Evolutionary conservation across 1,140 invertebrate species (phyloP).

Genomic region (Sycophila sp.): DNA sequence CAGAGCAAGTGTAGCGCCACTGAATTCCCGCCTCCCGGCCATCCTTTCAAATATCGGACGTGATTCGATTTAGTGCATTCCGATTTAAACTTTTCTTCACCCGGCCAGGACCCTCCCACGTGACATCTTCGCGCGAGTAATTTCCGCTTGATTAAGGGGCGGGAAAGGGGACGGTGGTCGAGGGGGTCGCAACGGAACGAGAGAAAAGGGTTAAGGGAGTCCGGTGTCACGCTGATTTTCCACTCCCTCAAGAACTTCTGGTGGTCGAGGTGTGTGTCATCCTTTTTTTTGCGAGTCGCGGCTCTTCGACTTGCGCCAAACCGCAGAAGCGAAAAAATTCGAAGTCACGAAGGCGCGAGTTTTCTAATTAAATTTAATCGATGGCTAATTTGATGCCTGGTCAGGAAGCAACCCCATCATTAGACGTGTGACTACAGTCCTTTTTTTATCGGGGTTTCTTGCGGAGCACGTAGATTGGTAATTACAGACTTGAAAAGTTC

Average conservation of each 20-base stretch:
- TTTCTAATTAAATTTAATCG: constrained; percentile 58
- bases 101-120: constrained; percentile 33
- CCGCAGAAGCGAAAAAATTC: constrained; percentile 7
- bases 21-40: not conserved
- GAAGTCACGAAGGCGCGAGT: constrained; percentile 33
- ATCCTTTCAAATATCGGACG: constrained; percentile 47
- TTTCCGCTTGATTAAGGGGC: constrained; percentile 61
- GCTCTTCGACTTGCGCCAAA: not conserved
- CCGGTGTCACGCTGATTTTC: constrained; percentile 26
- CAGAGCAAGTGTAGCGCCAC: no score
- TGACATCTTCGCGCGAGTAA: constrained; percentile 60
- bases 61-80: constrained; percentile 64
- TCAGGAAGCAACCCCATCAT: not conserved
- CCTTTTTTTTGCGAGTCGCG: not conserved
- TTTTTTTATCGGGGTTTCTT: not conserved
- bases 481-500: not conserved
- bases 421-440: not conserved
- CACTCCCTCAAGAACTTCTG: not conserved
- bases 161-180: constrained; percentile 21
- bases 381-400: constrained; percentile 44
- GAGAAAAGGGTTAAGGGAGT: constrained; percentile 34
- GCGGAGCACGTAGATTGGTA: not conserved
- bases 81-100: constrained; percentile 62
- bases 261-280: no score
- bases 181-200: constrained; percentile 26